Conservation (phyloP, 2,113 vertebrate species). For the Tapirus terrestris region DNA sequence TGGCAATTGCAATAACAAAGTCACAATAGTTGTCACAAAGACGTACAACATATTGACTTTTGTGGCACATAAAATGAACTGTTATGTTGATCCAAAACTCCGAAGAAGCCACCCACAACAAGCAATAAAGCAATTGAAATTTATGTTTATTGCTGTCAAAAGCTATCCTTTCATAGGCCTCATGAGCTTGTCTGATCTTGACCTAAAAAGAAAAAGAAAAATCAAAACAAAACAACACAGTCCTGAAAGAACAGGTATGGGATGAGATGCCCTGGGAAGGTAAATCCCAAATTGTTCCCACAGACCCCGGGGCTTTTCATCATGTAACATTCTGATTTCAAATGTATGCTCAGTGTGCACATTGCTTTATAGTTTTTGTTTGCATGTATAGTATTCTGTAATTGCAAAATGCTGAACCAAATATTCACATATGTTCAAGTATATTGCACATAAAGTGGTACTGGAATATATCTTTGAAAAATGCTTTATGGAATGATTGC, state of each 20-base stretch:
- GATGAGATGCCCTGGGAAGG: neutral
- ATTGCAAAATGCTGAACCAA: neutral
- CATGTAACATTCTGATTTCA: neutral
- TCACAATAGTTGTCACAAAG: neutral
- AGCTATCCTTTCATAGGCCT: neutral
- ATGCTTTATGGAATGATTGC: neutral
- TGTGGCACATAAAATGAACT: neutral
- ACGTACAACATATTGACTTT: neutral
- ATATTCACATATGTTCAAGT: neutral
- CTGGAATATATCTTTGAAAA: constrained; percentile 9
- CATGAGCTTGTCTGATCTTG: constrained; percentile 58
- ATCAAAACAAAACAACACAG: constrained; percentile 17
- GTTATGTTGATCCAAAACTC: neutral
- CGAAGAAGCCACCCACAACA: constrained; percentile 47
- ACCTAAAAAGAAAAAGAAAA: constrained; percentile 54
- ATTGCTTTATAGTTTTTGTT: neutral
- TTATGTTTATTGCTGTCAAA: constrained; percentile 46
- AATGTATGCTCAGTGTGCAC: neutral
- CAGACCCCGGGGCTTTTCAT: neutral
- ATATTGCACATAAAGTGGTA: neutral
- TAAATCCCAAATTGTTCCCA: neutral
- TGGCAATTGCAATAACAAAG: constrained; percentile 48
- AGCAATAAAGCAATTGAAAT: constrained; percentile 51
- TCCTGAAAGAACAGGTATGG: neutral
- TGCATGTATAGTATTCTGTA: neutral